Percentiles rank a stretch among this genome's conserved stretches.
phyloP scores from a whole-genome alignment of 2,113 vertebrate species.

The Aleadryas rufinucha region DNA sequence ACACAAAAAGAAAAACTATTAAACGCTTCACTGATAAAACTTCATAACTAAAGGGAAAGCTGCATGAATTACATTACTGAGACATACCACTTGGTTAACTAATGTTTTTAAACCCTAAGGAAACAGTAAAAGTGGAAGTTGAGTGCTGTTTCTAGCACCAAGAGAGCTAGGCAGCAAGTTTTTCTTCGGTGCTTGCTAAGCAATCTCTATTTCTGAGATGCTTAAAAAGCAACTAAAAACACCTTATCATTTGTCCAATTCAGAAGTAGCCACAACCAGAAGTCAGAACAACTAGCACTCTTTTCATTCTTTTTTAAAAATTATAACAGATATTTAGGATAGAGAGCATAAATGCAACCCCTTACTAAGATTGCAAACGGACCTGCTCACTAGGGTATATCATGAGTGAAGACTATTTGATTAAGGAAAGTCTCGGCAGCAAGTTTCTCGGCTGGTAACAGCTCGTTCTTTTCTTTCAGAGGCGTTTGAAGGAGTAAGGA shows the following conservation, averaged over 20 bases:
- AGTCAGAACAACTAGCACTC: not conserved
- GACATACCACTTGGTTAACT: not conserved
- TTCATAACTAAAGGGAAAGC: not conserved
- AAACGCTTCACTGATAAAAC: not conserved
- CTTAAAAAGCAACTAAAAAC: not conserved
- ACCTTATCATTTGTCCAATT: accelerated
- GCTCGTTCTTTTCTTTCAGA: not conserved
- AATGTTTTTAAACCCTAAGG: not conserved
- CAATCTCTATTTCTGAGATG: not conserved
- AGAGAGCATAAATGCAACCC: not conserved
- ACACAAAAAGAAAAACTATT: not conserved
- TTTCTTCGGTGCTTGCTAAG: not conserved
- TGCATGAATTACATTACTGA: not conserved
- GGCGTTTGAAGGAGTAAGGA: not conserved
- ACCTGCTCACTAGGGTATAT: not conserved
- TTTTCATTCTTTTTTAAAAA: not conserved
- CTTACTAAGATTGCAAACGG: not conserved
- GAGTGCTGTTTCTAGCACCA: not conserved
- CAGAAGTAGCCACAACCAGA: not conserved
- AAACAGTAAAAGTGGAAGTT: not conserved
- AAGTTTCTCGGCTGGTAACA: not conserved
- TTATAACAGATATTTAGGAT: not conserved
- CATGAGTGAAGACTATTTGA: not conserved
- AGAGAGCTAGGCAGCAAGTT: not conserved
- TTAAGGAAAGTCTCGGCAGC: not conserved